Percentiles rank a stretch among this genome's conserved stretches.
phyloP scores from a whole-genome alignment of 2,113 vertebrate genomes.

The Callocephalon fimbriatum region DNA sequence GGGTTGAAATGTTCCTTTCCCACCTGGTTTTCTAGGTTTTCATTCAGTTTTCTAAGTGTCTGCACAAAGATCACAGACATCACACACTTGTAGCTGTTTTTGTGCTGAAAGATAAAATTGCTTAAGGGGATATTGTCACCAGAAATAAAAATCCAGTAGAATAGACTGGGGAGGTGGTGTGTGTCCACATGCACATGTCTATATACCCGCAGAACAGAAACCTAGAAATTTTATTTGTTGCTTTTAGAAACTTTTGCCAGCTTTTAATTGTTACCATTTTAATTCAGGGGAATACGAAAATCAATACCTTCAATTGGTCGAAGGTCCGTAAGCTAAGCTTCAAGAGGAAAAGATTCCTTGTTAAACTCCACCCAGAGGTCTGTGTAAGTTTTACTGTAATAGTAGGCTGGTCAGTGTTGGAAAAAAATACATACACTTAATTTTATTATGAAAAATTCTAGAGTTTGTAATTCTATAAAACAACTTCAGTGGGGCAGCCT shows the following conservation, averaged over 20 bases:
- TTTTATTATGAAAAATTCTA: not conserved
- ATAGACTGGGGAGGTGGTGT: not conserved
- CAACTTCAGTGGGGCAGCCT: not conserved
- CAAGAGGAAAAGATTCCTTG: constrained; percentile 94
- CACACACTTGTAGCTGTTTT: accelerated
- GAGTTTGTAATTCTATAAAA: not conserved
- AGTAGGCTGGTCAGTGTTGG: not conserved
- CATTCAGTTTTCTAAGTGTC: not conserved
- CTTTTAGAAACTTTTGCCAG: not conserved
- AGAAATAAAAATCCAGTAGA: not conserved
- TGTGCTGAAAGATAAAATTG: not conserved
- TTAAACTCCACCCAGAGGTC: constrained; percentile 95
- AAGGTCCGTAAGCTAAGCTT: constrained; percentile 98
- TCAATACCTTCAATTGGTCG: constrained; percentile 99
- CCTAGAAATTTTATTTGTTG: not conserved
- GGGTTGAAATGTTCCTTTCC: not conserved
- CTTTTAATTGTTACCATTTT: not conserved
- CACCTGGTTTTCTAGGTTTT: not conserved
- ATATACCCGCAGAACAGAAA: not conserved
- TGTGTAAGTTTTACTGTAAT: constrained; percentile 78
- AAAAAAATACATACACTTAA: not conserved
- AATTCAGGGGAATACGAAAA: constrained; percentile 91
- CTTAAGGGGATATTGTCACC: not conserved
- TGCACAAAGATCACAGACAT: not conserved
- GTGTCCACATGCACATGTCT: accelerated